These are phyloP conservation scores for Leucoraja ocellata DNA, from an alignment of 2,797 vertebrate species.

Conservation along the genomic window DNA sequence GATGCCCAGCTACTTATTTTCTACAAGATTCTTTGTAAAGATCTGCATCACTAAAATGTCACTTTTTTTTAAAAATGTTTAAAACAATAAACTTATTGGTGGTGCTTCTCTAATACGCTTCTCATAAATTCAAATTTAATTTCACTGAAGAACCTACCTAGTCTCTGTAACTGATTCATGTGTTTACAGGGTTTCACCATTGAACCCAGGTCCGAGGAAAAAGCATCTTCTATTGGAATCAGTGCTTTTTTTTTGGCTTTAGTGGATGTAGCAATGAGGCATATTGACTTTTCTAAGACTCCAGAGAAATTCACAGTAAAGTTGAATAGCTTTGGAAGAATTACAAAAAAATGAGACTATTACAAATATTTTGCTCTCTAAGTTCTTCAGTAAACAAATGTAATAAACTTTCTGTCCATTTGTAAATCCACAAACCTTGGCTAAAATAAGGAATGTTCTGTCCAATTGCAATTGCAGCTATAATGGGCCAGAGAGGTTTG, in stretches of 20 bases:
- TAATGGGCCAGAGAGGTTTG: not conserved
- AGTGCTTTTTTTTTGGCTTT: not conserved
- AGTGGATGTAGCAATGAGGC: not conserved
- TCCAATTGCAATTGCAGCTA: not conserved
- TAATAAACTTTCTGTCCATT: not conserved
- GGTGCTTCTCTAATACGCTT: not conserved
- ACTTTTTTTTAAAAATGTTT: no score
- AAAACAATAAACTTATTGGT: not conserved
- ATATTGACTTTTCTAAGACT: not conserved
- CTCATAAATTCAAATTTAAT: constrained; percentile 2
- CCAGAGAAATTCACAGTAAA: not conserved
- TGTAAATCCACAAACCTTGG: not conserved
- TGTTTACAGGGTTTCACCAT: not conserved
- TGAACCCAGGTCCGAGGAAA: not conserved
- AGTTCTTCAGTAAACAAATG: not conserved
- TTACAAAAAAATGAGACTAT: not conserved
- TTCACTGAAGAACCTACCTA: not conserved
- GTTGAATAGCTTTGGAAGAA: not conserved
- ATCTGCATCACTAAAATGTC: constrained; percentile 43
- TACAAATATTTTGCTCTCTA: not conserved
- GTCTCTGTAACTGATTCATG: not conserved
- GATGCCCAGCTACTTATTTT: constrained; percentile 60
- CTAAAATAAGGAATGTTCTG: not conserved
- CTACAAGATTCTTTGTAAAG: constrained; percentile 45
- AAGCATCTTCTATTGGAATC: not conserved